A percentile compares a stretch with the other conserved stretches of the same genome.
These are phyloP conservation scores for Arctia plantaginis DNA, from an alignment of 2,888 invertebrate species.

Conservation along the genomic window DNA sequence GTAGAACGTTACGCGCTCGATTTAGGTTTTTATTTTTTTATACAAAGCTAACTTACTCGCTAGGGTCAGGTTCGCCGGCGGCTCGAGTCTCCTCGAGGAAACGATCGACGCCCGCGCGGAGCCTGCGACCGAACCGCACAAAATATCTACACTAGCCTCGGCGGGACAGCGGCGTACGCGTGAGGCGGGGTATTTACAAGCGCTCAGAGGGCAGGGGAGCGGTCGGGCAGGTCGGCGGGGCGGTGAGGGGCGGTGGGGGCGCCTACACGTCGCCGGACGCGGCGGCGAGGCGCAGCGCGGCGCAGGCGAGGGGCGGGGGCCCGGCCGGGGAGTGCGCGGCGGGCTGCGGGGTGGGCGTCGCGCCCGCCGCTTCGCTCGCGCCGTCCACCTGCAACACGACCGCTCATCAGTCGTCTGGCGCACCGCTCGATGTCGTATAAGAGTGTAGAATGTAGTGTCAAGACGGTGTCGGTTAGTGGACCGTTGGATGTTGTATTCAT, in stretches of 20 bases:
- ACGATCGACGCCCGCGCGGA: not conserved
- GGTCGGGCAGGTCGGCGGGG: not conserved
- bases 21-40: constrained; percentile 1
- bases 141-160: constrained; percentile 6
- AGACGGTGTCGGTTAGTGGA: too few species aligned
- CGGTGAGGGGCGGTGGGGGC: not conserved
- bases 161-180: not conserved
- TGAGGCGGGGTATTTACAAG: not conserved
- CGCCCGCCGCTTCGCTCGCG: constrained; percentile 60
- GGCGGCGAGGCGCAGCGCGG: constrained; percentile 74
- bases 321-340: constrained; percentile 78
- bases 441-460: too few species aligned
- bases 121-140: not conserved
- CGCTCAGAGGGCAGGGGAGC: not conserved
- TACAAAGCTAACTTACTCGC: not conserved
- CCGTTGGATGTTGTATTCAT: too few species aligned
- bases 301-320: constrained; percentile 63
- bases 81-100: not conserved
- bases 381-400: constrained; percentile 42
- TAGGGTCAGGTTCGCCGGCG: not conserved
- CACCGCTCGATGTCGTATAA: not conserved
- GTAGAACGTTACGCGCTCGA: not conserved
- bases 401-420: not conserved
- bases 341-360: constrained; percentile 75
- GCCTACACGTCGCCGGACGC: constrained; percentile 55